Percentiles rank a stretch among this genome's conserved stretches.
phyloP scores from a whole-genome alignment of 1,140 invertebrate species.

The Helicoverpa armigera region DNA sequence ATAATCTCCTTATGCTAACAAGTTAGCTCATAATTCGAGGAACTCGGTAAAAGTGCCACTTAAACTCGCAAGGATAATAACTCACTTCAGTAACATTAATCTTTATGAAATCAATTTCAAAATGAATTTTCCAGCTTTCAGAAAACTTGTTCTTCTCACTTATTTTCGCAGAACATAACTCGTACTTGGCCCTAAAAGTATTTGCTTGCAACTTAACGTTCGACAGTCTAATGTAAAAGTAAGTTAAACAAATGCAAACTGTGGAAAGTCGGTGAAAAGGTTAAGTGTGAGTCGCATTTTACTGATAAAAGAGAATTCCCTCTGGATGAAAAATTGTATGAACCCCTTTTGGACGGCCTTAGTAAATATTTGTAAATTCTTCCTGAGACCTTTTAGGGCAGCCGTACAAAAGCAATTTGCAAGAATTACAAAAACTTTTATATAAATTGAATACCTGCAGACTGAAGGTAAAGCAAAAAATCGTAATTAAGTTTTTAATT shows the following conservation, averaged over 20 bases:
- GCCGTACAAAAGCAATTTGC: conserved; percentile 7
- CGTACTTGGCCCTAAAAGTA: neutral
- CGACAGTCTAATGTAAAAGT: neutral
- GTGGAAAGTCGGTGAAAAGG: neutral
- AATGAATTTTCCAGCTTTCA: too few species aligned
- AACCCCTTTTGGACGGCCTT: conserved; percentile 1
- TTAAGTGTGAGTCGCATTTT: conserved; percentile 7
- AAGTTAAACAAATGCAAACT: neutral
- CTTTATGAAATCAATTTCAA: too few species aligned
- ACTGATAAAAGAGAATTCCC: neutral
- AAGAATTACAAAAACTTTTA: neutral
- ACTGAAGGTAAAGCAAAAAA: neutral
- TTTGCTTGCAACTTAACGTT: neutral
- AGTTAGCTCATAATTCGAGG: too few species aligned
- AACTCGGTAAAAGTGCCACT: too few species aligned
- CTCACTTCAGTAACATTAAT: too few species aligned
- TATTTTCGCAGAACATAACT: neutral
- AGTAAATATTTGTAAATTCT: conserved; percentile 27
- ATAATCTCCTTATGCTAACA: too few species aligned
- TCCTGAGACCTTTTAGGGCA: conserved; percentile 4
- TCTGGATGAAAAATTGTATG: neutral
- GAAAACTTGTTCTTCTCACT: too few species aligned
- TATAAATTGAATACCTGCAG: neutral
- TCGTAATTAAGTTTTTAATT: neutral
- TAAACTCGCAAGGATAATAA: too few species aligned